Percentiles rank a stretch among this genome's conserved stretches.
phyloP scores from a whole-genome alignment of 2,888 invertebrate species.

The Platycheirus albimanus region DNA sequence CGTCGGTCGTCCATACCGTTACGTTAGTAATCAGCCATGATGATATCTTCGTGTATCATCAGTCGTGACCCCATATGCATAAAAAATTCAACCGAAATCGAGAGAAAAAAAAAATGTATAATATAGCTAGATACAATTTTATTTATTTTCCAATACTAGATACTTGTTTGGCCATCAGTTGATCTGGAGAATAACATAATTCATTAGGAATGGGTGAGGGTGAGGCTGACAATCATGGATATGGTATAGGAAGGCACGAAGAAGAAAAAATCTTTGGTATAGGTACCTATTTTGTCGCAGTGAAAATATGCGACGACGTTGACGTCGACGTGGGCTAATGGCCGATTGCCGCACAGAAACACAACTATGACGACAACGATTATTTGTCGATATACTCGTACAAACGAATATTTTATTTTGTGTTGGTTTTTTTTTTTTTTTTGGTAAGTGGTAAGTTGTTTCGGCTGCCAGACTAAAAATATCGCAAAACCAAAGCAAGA shows the following conservation, averaged over 20 bases:
- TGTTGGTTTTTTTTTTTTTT: too few species aligned
- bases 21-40: constrained; percentile 61
- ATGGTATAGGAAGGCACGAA: background rate
- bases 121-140: background rate
- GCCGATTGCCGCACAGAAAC: constrained; percentile 37
- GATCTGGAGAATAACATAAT: constrained; percentile 19
- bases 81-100: constrained; percentile 53
- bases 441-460: background rate
- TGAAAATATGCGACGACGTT: constrained; percentile 21
- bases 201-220: constrained; percentile 14
- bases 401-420: background rate
- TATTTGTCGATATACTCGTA: background rate
- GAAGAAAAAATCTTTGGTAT: background rate
- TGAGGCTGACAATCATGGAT: constrained; percentile 29
- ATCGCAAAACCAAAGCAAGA: constrained; percentile 9
- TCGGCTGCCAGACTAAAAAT: constrained; percentile 10
- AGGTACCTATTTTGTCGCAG: constrained; percentile 2
- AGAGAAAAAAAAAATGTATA: constrained; percentile 1
- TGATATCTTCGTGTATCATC: constrained; percentile 51
- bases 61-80: constrained; percentile 64
- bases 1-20: constrained; percentile 41
- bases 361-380: background rate
- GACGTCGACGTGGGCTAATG: constrained; percentile 49
- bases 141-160: constrained; percentile 15
- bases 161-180: constrained; percentile 49